phyloP scores from a whole-genome alignment of 2,888 invertebrate genomes.

The Phyto melanocephala region DNA sequence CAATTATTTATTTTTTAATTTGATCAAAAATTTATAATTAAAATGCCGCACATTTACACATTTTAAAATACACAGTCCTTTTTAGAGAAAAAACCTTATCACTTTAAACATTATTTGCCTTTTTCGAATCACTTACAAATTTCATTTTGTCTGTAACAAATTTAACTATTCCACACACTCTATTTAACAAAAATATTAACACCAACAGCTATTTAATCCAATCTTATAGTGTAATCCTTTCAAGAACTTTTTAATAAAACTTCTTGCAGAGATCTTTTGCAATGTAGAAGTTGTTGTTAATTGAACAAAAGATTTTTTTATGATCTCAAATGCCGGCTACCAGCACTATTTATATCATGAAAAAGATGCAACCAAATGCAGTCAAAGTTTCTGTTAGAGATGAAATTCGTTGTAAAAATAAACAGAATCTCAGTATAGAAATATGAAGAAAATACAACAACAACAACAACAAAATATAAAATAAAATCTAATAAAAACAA shows the following conservation, averaged over 20 bases:
- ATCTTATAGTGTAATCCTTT: constrained; percentile 36
- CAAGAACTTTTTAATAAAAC: constrained; percentile 25
- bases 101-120: not conserved
- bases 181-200: not conserved
- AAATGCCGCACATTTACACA: too few relatives aligned
- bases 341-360: constrained; percentile 77
- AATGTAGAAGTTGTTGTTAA: constrained; percentile 73
- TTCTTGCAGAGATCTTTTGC: constrained; percentile 50
- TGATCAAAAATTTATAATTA: too few relatives aligned
- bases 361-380: constrained; percentile 60
- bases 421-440: constrained; percentile 44
- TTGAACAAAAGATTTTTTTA: constrained; percentile 78
- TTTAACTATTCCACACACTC: constrained; percentile 45
- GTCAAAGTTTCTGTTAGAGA: constrained; percentile 29
- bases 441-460: not conserved
- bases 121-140: constrained; percentile 71
- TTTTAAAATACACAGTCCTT: constrained; percentile 16
- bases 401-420: constrained; percentile 38
- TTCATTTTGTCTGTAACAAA: constrained; percentile 69
- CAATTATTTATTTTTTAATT: too few relatives aligned
- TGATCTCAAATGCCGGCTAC: constrained; percentile 78
- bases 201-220: not conserved
- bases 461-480: constrained; percentile 1
- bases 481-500: constrained; percentile 10
- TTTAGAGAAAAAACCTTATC: not conserved